Conservation (phyloP, 2,888 invertebrate genomes). For the Halocaridina rubra region DNA sequence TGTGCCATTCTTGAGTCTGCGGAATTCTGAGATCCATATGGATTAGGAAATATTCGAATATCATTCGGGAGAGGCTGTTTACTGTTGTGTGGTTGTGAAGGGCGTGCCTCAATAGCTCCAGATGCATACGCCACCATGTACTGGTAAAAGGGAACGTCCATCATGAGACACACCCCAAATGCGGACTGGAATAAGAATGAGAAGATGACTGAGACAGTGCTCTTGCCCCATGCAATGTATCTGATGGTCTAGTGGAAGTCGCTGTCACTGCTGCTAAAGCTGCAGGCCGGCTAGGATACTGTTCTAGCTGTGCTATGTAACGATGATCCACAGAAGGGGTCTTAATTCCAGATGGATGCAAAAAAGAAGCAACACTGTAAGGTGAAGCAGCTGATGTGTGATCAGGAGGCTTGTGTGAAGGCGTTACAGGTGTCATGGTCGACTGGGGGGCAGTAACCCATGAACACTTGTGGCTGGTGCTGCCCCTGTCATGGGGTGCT, state of each 20-base stretch:
- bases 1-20: neutral
- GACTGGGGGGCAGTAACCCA: slow-evolving; percentile 37
- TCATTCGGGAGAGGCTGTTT: slow-evolving; percentile 18
- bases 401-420: slow-evolving; percentile 36
- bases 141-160: neutral
- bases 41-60: neutral
- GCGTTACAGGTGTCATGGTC: slow-evolving; percentile 44
- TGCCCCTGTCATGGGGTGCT: slow-evolving; percentile 3
- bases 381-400: slow-evolving; percentile 28
- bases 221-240: slow-evolving; percentile 11
- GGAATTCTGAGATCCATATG: slow-evolving; percentile 11
- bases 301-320: neutral
- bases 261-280: neutral
- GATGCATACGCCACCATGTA: slow-evolving; percentile 18
- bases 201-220: neutral
- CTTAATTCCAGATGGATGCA: slow-evolving; percentile 32
- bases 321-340: slow-evolving; percentile 5
- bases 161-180: slow-evolving; percentile 8
- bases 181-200: neutral
- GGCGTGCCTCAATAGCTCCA: neutral
- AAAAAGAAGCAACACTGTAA: slow-evolving; percentile 34
- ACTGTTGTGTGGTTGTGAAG: neutral
- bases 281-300: neutral
- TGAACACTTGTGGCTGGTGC: slow-evolving; percentile 23
- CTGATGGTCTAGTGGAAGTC: slow-evolving; percentile 1